Conservation (phyloP, 2,797 vertebrate genomes). For the Enteromius treurensis region DNA sequence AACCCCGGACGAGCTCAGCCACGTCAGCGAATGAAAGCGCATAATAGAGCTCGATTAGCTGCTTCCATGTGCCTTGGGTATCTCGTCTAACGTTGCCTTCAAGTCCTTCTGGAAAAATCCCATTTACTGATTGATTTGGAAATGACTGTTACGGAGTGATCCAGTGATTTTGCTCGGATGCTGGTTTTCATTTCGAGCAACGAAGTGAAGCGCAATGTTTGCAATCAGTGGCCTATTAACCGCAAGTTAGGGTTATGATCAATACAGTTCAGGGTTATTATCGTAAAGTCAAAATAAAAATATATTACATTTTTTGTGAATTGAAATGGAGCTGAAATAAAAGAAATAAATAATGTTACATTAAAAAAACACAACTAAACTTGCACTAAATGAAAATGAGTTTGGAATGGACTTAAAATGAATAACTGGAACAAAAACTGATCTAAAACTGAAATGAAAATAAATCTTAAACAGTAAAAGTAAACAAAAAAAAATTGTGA, state of each 20-base stretch:
- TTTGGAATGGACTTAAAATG: not conserved
- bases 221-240: not conserved
- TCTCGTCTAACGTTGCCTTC: conserved; percentile 1
- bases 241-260: not conserved
- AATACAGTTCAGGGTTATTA: not conserved
- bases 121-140: not conserved
- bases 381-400: not conserved
- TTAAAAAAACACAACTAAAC: not conserved
- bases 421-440: not conserved
- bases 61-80: not conserved
- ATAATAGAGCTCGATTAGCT: not conserved
- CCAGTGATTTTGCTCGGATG: not conserved
- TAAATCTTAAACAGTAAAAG: too few relatives aligned
- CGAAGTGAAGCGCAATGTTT: too few relatives aligned
- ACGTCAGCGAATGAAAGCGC: conserved; percentile 56
- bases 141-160: not conserved
- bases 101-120: not conserved
- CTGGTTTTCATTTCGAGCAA: too few relatives aligned
- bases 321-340: not conserved
- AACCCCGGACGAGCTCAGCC: conserved; percentile 80
- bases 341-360: not conserved
- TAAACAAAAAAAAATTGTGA: not conserved
- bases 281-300: not conserved
- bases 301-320: not conserved
- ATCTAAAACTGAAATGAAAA: not conserved